Evolutionary conservation across 1,140 invertebrate genomes (phyloP).

Genomic region (Manduca sexta): DNA sequence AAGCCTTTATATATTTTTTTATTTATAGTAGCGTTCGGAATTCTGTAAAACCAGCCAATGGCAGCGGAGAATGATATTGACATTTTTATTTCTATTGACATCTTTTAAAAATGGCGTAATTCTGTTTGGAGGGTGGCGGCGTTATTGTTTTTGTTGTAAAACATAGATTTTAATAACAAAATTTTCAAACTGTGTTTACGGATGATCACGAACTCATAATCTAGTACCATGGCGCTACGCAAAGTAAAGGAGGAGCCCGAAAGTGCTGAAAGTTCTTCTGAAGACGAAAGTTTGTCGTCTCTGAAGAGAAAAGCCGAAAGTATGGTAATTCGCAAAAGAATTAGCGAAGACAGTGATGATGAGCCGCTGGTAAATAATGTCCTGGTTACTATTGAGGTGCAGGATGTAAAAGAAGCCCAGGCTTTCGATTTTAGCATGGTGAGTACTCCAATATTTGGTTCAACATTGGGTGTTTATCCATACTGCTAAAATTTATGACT

Average conservation of each 20-base stretch:
- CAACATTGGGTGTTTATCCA: not conserved
- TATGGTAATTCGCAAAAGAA: conserved; percentile 1
- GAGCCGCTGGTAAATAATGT: conserved; percentile 16
- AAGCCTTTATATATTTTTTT: too few relatives aligned
- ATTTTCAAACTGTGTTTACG: not conserved
- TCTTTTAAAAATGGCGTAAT: conserved; percentile 12
- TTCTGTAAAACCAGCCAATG: too few relatives aligned
- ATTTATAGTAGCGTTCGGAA: too few relatives aligned
- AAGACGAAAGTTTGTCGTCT: conserved; percentile 20
- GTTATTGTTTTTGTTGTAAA: conserved; percentile 7
- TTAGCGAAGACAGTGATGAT: conserved; percentile 16
- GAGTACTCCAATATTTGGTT: not conserved
- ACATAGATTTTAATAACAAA: conserved; percentile 1
- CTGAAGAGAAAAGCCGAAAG: conserved; percentile 19
- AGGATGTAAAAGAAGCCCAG: conserved; percentile 16
- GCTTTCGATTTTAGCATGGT: conserved; percentile 23
- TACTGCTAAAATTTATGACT: too few relatives aligned
- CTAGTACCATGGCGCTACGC: conserved; percentile 3
- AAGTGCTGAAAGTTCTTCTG: conserved; percentile 18
- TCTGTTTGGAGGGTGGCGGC: not conserved
- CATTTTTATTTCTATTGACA: conserved; percentile 8
- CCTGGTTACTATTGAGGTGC: conserved; percentile 17
- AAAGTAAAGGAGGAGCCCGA: not conserved
- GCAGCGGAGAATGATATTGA: too few relatives aligned
- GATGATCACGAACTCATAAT: not conserved